phyloP scores from a whole-genome alignment of 2,113 vertebrate species.

The Rhegmatorhina hoffmannsi region DNA sequence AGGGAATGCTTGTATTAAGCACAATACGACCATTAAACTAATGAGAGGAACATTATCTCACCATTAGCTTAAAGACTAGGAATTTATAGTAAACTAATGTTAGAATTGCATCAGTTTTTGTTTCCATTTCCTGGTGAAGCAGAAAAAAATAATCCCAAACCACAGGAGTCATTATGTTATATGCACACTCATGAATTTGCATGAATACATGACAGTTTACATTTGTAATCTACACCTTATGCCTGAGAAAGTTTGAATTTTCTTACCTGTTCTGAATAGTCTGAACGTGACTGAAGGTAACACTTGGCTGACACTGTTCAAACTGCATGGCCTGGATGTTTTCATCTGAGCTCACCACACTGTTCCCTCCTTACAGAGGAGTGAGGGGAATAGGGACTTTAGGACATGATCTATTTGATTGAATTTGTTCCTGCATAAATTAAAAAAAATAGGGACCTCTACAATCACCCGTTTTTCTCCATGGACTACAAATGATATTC shows the following conservation, averaged over 20 bases:
- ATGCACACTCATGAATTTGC: not conserved
- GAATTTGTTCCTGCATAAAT: not conserved
- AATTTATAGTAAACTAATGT: slow-evolving; percentile 45
- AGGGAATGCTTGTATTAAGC: slow-evolving; percentile 2
- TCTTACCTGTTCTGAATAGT: not conserved
- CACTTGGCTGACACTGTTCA: not conserved
- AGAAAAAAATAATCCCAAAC: not conserved
- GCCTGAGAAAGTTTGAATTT: not conserved
- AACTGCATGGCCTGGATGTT: not conserved
- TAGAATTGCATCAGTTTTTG: not conserved
- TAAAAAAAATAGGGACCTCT: not conserved
- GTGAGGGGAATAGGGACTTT: not conserved
- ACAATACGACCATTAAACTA: slow-evolving; percentile 41
- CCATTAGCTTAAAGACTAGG: slow-evolving; percentile 52
- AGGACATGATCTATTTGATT: not conserved
- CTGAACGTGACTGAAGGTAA: not conserved
- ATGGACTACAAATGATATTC: not conserved
- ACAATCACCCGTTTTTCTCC: not conserved
- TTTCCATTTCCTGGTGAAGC: not conserved
- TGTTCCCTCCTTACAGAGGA: fast-evolving
- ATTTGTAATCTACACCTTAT: not conserved
- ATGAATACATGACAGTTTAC: not conserved
- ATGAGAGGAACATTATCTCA: slow-evolving; percentile 53
- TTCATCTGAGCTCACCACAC: not conserved
- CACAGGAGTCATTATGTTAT: not conserved